A percentile compares a stretch with the other conserved stretches of the same genome.
Evolutionary conservation across 2,888 invertebrate species (phyloP).

Genomic region (Microctonus brassicae): DNA sequence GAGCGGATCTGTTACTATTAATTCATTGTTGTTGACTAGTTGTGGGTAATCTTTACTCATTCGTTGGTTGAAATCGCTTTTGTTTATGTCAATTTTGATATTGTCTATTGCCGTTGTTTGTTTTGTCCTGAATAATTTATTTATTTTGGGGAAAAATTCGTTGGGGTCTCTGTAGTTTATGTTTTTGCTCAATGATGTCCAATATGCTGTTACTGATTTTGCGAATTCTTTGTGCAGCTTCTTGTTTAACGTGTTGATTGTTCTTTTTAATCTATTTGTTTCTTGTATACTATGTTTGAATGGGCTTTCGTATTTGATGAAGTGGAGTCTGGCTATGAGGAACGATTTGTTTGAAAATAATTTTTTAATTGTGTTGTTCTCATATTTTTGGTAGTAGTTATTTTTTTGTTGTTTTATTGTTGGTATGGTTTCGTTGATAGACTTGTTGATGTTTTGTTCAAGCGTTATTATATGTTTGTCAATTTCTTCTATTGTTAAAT

Average conservation of each 20-base stretch:
- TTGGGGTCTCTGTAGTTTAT: conserved; percentile 22
- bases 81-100: conserved; percentile 11
- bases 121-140: conserved; percentile 16
- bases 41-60: background rate
- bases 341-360: conserved; percentile 31
- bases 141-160: conserved; percentile 31
- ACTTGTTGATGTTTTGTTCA: conserved; percentile 4
- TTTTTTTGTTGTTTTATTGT: background rate
- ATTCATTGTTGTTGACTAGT: background rate
- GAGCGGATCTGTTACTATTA: background rate
- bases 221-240: conserved; percentile 24
- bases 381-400: conserved; percentile 25
- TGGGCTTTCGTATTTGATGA: background rate
- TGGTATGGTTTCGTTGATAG: conserved; percentile 18
- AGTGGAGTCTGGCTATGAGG: conserved; percentile 21
- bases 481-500: conserved; percentile 30
- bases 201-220: conserved; percentile 25
- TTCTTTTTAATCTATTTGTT: conserved; percentile 12
- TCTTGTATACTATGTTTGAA: background rate
- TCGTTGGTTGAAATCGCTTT: background rate
- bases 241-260: conserved; percentile 15
- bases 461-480: conserved; percentile 21
- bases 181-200: conserved; percentile 17
- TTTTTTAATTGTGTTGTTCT: conserved; percentile 21
- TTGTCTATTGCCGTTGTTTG: background rate